phyloP scores from a whole-genome alignment of 2,888 invertebrate species.

The Seira musarum region DNA sequence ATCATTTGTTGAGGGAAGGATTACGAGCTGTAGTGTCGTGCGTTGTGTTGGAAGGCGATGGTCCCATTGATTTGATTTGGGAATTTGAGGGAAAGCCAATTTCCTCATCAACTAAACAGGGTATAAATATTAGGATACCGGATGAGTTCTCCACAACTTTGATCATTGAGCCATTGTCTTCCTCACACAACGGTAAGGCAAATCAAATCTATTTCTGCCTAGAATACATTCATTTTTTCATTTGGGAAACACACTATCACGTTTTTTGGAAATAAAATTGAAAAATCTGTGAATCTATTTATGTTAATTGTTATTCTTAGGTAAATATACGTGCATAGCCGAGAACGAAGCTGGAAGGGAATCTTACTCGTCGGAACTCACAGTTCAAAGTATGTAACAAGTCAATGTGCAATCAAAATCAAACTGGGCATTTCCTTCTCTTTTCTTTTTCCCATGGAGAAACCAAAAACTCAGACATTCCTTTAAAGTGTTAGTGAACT shows the following conservation, averaged over 20 bases:
- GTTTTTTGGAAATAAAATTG: constrained; percentile 9
- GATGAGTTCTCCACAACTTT: constrained; percentile 91
- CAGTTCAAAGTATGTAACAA: constrained; percentile 81
- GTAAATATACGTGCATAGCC: constrained; percentile 91
- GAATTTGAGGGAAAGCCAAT: constrained; percentile 85
- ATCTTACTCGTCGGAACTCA: constrained; percentile 83
- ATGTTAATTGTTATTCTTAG: constrained; percentile 71
- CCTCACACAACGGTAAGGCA: constrained; percentile 87
- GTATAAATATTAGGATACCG: constrained; percentile 69
- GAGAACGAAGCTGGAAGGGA: constrained; percentile 88
- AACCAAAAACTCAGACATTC: too few relatives aligned
- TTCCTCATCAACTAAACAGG: constrained; percentile 47
- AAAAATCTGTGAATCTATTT: constrained; percentile 61
- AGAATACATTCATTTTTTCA: too few relatives aligned
- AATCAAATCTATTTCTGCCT: too few relatives aligned
- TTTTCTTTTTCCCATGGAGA: too few relatives aligned
- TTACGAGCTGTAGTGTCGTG: constrained; percentile 91
- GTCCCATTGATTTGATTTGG: constrained; percentile 93
- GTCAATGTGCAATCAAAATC: too few relatives aligned
- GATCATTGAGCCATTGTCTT: constrained; percentile 88
- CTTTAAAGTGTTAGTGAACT: too few relatives aligned
- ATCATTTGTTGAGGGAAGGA: constrained; percentile 79
- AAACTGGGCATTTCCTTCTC: too few relatives aligned
- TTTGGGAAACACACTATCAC: too few relatives aligned
- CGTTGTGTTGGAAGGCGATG: constrained; percentile 92